Evolutionary conservation across 1,140 invertebrate species (phyloP), one percentile per base, ranked within the genome.

Genomic region (Drosophila tani): DNA sequence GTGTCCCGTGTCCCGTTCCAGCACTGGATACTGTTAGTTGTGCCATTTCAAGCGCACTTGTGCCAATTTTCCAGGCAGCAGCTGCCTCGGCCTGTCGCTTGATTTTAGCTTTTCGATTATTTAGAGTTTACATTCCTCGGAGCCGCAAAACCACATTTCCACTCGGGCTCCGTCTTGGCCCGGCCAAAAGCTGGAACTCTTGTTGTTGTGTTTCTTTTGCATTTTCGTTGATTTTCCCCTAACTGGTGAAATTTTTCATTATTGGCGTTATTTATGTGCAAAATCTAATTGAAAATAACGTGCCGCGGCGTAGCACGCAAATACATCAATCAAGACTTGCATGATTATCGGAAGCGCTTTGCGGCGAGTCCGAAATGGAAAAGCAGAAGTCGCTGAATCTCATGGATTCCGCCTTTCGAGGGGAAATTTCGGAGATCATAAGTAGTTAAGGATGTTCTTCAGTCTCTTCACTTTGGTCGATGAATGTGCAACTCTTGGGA

Each of bases 51-150:
- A 66, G 85, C 58, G 74, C 79, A 75, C 80, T 85, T 88, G 85
- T 88, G 81, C 85, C 85, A 90, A 90, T 90, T 90, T 90, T 75
- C 45, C 69, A 24, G 49, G 43, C 47, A 46, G 40, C 40, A 69
- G 70, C 62, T 51, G 29, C 55, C 29, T 14, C 9, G n/a, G 29
- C 53, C 51, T 56, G 78, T 73, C 70, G 73, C 62, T 64, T 67
- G 76, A 87, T 87, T 87, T 87, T 70, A 21, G 58, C 86, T 88
- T 78, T 83, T 87, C 65, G 77, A 84, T 87, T 79, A 88, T 82
- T 80, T 76, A 63, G 75, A 86, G 70, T 59, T 86, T 70, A 70
- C 81, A 88, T 87, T 87, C 84, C 84, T 81, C 49, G 27, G 46
- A 84, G 82, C 82, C 82, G 51, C 82, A 86, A 88, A 87, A 87